phyloP scores from a whole-genome alignment of 2,888 invertebrate genomes.

The Ormyrus nitidulus region DNA sequence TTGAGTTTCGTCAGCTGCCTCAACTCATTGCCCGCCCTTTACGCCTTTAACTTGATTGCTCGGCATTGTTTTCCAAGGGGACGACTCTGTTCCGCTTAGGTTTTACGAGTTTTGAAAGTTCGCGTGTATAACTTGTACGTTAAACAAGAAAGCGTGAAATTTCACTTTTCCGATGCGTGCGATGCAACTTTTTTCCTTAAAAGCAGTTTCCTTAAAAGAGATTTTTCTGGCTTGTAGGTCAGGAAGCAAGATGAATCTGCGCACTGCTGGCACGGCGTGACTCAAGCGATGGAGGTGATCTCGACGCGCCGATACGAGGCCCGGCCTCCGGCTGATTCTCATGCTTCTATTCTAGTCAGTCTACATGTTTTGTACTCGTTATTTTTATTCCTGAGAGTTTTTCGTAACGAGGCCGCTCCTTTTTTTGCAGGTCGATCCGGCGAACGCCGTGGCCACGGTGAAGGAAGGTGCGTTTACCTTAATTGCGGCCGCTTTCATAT shows the following conservation, averaged over 20 bases:
- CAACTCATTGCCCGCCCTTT: not conserved
- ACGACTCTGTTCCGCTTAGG: conserved; percentile 21
- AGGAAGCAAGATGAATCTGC: conserved; percentile 54
- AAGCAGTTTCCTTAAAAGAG: conserved; percentile 41
- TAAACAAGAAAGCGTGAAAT: conserved; percentile 2
- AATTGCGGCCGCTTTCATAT: not conserved
- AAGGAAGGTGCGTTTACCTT: conserved; percentile 83
- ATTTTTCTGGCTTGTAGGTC: conserved; percentile 51
- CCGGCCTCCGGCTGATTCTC: conserved; percentile 68
- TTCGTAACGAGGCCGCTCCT: not conserved
- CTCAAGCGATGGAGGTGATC: conserved; percentile 72
- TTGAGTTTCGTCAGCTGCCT: too few species aligned
- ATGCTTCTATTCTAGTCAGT: conserved; percentile 69
- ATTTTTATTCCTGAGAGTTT: not conserved
- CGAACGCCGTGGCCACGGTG: conserved; percentile 88
- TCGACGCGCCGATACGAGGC: conserved; percentile 73
- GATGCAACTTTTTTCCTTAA: too few species aligned
- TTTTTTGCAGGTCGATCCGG: conserved; percentile 81
- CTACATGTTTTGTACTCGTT: not conserved
- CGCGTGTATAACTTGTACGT: not conserved
- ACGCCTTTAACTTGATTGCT: not conserved
- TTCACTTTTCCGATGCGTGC: conserved; percentile 12
- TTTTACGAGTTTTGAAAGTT: conserved; percentile 42
- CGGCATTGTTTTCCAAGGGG: conserved; percentile 34
- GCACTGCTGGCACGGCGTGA: conserved; percentile 58